These are phyloP conservation scores for Stomorhina lunata DNA, from an alignment of 2,888 invertebrate species.

Conservation along the genomic window DNA sequence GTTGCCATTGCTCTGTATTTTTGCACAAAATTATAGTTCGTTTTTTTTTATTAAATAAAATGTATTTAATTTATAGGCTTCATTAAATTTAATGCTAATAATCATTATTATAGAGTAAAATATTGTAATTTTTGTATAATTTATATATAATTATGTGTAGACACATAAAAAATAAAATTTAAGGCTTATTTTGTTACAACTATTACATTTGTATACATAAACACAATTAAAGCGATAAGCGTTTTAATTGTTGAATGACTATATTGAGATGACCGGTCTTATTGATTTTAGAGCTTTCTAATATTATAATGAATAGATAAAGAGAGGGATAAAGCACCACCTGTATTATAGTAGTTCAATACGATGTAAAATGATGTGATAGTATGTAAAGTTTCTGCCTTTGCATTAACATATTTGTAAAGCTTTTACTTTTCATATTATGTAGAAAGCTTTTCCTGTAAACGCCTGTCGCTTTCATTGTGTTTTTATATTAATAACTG, in stretches of 20 bases:
- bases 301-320: no score
- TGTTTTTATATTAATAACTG: neutral
- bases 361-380: no score
- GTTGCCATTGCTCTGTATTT: neutral
- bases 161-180: neutral
- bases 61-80: neutral
- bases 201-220: no score
- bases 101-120: constrained; percentile 34
- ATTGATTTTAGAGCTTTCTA: no score
- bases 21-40: neutral
- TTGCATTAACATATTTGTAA: no score
- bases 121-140: constrained; percentile 20
- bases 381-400: no score
- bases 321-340: no score
- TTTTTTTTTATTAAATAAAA: neutral
- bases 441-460: neutral
- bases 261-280: no score
- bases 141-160: no score
- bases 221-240: neutral
- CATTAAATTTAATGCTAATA: constrained; percentile 11
- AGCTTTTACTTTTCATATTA: no score
- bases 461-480: neutral
- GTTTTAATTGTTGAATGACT: no score
- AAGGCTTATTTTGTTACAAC: neutral
- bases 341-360: no score